These are phyloP conservation scores for Cactoblastis cactorum DNA, from an alignment of 2,888 invertebrate species.

Conservation along the genomic window DNA sequence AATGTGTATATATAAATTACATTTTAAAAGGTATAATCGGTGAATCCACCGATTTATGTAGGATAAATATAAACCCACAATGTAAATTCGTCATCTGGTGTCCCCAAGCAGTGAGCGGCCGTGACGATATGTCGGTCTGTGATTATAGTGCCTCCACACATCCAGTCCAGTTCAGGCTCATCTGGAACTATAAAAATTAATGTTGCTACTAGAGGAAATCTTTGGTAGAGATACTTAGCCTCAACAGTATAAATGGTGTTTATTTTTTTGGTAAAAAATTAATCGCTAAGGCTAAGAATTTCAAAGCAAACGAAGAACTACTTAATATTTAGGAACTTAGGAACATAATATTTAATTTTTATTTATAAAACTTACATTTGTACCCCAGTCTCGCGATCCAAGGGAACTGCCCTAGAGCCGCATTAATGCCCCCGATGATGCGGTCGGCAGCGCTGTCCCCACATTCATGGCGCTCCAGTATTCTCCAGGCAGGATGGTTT, in stretches of 20 bases:
- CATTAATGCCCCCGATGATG: slow-evolving; percentile 81
- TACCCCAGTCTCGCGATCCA: slow-evolving; percentile 82
- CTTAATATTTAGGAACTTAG: no score
- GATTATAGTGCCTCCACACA: slow-evolving; percentile 76
- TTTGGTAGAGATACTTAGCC: background rate
- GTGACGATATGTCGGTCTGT: slow-evolving; percentile 74
- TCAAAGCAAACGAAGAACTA: no score
- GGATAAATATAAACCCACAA: slow-evolving; percentile 45
- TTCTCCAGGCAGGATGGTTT: slow-evolving; percentile 67
- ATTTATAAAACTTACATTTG: slow-evolving; percentile 31
- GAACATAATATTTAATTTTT: no score
- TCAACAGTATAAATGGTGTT: no score
- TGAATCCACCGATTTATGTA: no score
- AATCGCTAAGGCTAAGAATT: no score
- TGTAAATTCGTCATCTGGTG: slow-evolving; percentile 54
- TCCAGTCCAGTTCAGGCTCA: slow-evolving; percentile 54
- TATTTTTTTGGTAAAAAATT: no score
- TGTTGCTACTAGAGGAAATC: background rate
- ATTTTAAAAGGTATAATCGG: no score
- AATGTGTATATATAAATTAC: no score
- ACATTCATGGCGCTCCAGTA: slow-evolving; percentile 70
- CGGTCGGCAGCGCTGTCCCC: slow-evolving; percentile 78
- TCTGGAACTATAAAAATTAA: slow-evolving; percentile 26
- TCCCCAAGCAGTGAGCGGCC: slow-evolving; percentile 78
- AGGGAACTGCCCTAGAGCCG: slow-evolving; percentile 81